Evolutionary conservation across 2,797 vertebrate genomes (phyloP).

Genomic region (Lepus townsendii): DNA sequence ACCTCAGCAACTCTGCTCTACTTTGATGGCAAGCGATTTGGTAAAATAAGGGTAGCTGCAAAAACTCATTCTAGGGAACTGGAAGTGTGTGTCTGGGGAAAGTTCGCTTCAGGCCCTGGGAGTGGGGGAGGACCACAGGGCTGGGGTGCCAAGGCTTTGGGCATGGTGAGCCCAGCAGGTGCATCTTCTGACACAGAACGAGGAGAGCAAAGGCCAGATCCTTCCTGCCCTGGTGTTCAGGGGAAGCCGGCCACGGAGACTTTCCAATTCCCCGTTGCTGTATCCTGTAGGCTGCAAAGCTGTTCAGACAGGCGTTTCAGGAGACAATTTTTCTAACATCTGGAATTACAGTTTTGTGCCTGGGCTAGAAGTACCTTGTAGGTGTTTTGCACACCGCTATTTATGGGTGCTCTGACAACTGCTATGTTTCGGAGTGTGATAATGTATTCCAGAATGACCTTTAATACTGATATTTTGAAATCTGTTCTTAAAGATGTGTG

Average conservation of each 20-base stretch:
- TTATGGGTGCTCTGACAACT: conserved; percentile 85
- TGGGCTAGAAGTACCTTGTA: conserved; percentile 71
- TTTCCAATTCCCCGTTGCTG: neutral
- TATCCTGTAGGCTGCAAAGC: neutral
- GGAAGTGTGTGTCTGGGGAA: conserved; percentile 63
- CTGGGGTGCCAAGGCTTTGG: neutral
- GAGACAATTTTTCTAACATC: conserved; percentile 51
- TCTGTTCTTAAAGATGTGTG: conserved; percentile 84
- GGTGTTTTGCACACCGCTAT: conserved; percentile 82
- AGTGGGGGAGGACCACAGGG: conserved; percentile 13
- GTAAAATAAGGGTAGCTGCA: conserved; percentile 82
- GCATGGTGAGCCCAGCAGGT: conserved; percentile 16
- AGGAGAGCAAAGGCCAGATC: neutral
- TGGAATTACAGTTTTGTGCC: conserved; percentile 69
- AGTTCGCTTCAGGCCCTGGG: conserved; percentile 75
- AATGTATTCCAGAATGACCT: conserved; percentile 87
- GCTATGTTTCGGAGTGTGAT: conserved; percentile 84
- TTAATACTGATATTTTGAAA: conserved; percentile 89
- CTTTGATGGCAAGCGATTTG: conserved; percentile 80
- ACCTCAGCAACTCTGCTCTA: too few species aligned
- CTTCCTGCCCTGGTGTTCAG: neutral
- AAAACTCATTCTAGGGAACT: conserved; percentile 66
- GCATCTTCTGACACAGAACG: neutral
- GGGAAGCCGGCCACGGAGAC: too few species aligned
- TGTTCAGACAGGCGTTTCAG: neutral